A percentile compares a stretch with the other conserved stretches of the same genome.
Evolutionary conservation across 2,888 invertebrate species (phyloP).

Genomic region (Colletes collaris): DNA sequence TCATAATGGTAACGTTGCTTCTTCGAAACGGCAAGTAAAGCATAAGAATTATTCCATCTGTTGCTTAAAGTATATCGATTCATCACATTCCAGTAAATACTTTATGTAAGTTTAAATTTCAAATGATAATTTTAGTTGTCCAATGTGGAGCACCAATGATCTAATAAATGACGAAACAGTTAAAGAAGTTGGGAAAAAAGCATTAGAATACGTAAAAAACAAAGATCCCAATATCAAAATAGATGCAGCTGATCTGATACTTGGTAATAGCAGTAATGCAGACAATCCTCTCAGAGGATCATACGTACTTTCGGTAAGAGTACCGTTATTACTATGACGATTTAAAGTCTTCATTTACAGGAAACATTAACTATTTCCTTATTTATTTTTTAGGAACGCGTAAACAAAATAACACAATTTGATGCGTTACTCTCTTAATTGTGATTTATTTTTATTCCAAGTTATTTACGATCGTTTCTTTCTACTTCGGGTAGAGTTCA

Average conservation of each 20-base stretch:
- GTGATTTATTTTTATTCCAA: no score
- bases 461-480: no score
- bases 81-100: background rate
- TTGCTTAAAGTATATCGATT: background rate
- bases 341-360: background rate
- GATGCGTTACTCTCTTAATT: background rate
- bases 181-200: conserved; percentile 79
- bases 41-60: background rate
- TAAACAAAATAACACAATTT: conserved; percentile 1
- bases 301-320: conserved; percentile 58
- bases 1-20: conserved; percentile 52
- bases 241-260: conserved; percentile 74
- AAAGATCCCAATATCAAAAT: conserved; percentile 79
- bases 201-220: conserved; percentile 78
- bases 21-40: conserved; percentile 11
- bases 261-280: conserved; percentile 41
- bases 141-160: no score
- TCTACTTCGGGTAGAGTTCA: no score
- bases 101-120: conserved; percentile 2
- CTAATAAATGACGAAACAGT: conserved; percentile 79
- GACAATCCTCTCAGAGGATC: background rate
- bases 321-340: background rate
- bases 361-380: background rate
- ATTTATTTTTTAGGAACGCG: conserved; percentile 30
- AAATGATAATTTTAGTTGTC: no score